Conservation (phyloP, 2,797 vertebrate genomes). For the Crenichthys baileyi region DNA sequence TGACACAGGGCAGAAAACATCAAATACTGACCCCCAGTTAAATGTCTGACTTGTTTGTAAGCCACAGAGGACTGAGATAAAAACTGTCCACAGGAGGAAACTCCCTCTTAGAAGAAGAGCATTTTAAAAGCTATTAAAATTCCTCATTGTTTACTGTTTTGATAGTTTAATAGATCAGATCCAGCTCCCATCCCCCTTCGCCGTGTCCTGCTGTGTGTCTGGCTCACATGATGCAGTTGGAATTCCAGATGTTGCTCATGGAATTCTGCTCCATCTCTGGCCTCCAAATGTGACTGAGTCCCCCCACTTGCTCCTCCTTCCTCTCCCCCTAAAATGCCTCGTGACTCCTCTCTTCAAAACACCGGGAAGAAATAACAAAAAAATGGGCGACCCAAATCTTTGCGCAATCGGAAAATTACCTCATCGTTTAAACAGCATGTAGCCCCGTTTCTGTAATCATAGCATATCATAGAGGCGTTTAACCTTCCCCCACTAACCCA, state of each 20-base stretch:
- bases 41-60: constrained; percentile 26
- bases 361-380: constrained; percentile 50
- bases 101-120: neutral
- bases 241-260: constrained; percentile 85
- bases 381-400: constrained; percentile 57
- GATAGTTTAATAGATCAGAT: constrained; percentile 6
- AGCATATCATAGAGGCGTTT: constrained; percentile 42
- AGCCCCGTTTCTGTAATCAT: constrained; percentile 49
- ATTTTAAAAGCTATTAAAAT: neutral
- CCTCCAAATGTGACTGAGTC: constrained; percentile 74
- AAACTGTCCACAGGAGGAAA: neutral
- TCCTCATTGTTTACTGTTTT: neutral
- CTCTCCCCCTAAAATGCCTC: constrained; percentile 47
- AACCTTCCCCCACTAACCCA: constrained; percentile 20
- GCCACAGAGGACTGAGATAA: constrained; percentile 2
- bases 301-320: constrained; percentile 43
- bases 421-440: constrained; percentile 54
- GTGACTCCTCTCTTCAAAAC: constrained; percentile 69
- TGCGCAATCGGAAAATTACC: constrained; percentile 66
- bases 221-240: constrained; percentile 72
- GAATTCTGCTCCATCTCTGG: constrained; percentile 80
- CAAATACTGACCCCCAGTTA: constrained; percentile 36
- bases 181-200: constrained; percentile 46
- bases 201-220: constrained; percentile 54
- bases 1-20: constrained; percentile 57